Percentiles rank a stretch among this genome's conserved stretches.
Conservation (phyloP, 2,888 invertebrate genomes). For the Autographa gamma region DNA sequence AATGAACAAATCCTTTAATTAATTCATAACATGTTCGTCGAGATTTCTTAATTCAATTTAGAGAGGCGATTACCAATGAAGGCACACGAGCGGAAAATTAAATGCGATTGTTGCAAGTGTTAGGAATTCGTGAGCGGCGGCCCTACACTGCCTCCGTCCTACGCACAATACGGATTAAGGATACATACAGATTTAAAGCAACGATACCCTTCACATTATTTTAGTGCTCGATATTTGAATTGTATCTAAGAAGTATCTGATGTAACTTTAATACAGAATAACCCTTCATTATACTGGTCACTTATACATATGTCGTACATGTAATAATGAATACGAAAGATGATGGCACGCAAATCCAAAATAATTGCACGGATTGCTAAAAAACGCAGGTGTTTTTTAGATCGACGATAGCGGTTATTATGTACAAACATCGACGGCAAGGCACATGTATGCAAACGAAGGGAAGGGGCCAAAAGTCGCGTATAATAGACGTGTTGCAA, state of each 20-base stretch:
- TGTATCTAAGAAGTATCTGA: slow-evolving; percentile 1
- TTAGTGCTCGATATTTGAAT: slow-evolving; percentile 32
- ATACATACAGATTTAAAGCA: slow-evolving; percentile 56
- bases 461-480: slow-evolving; percentile 68
- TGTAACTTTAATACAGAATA: neutral
- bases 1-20: slow-evolving; percentile 64
- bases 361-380: slow-evolving; percentile 22
- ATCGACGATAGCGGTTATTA: slow-evolving; percentile 38
- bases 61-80: slow-evolving; percentile 70
- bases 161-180: slow-evolving; percentile 65
- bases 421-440: slow-evolving; percentile 36
- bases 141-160: slow-evolving; percentile 57
- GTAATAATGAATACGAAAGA: slow-evolving; percentile 19
- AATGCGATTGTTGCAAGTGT: slow-evolving; percentile 81
- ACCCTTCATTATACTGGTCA: slow-evolving; percentile 18
- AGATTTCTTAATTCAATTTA: slow-evolving; percentile 74
- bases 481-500: slow-evolving; percentile 76
- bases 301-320: neutral
- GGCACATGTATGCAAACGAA: slow-evolving; percentile 53
- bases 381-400: slow-evolving; percentile 47
- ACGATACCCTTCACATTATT: slow-evolving; percentile 19
- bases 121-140: slow-evolving; percentile 72
- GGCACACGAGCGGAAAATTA: slow-evolving; percentile 86
- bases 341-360: slow-evolving; percentile 7
- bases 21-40: slow-evolving; percentile 60